phyloP scores from a whole-genome alignment of 1,140 invertebrate species.

The Drosophila watanabei region DNA sequence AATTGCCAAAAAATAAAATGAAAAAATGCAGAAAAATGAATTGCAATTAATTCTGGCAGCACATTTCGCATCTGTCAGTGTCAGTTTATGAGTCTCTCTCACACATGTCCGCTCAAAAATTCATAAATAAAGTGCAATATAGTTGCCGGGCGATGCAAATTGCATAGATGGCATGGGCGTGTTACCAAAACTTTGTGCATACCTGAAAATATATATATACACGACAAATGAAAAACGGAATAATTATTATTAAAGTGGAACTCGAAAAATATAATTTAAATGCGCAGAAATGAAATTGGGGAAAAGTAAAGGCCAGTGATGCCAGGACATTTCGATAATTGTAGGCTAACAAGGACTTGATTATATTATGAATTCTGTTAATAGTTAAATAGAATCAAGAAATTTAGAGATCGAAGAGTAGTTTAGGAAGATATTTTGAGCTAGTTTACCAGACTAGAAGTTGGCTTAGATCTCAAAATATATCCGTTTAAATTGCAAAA shows the following conservation, averaged over 20 bases:
- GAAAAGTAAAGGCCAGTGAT: background rate
- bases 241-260: conserved; percentile 50
- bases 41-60: conserved; percentile 43
- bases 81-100: conserved; percentile 13
- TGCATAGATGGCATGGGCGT: conserved; percentile 27
- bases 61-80: conserved; percentile 31
- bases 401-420: too few relatives aligned
- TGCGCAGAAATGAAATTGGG: conserved; percentile 10
- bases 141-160: conserved; percentile 32
- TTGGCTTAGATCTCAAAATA: background rate
- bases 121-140: conserved; percentile 56
- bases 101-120: conserved; percentile 34
- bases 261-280: conserved; percentile 30
- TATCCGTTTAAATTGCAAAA: background rate
- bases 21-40: conserved; percentile 17
- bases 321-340: background rate
- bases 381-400: background rate
- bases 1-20: conserved; percentile 9
- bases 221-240: conserved; percentile 27
- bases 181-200: conserved; percentile 51
- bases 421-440: background rate
- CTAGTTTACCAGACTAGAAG: background rate
- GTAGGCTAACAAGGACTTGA: background rate
- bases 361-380: background rate
- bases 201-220: conserved; percentile 41